Evolutionary conservation across 2,888 invertebrate species (phyloP), one percentile per base, ranked within the genome.

Genomic region (Cosmia trapezina): DNA sequence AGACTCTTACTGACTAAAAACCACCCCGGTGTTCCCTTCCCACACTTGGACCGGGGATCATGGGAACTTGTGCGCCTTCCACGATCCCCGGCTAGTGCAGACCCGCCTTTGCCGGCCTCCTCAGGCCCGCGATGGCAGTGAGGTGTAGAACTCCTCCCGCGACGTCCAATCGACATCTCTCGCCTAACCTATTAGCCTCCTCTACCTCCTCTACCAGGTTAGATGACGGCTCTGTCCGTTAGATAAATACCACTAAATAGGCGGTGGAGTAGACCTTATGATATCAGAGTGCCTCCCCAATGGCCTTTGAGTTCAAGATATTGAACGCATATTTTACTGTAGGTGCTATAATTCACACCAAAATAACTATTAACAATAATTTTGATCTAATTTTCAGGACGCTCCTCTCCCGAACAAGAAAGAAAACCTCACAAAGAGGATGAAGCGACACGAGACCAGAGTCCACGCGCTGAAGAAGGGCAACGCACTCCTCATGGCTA

Each of bases 391-490:
- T 78, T 90, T 92, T 1, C 88, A 98, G 96, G 97, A 98, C 81
- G 97, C 98, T 22, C 96, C 97, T 0, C 90, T 97, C 69, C 97
- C 97, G 1, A 97, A 97, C 73, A 97, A 97, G 91, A 97, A 97
- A 86, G 96, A 96, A 4, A 98, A 98, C 86, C 94, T 98, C 33
- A 95, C 97, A 37, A 96, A 96, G 68, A 96, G 97, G 70, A 93
- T 97, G 4, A 98, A 98, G 89, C 97, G 97, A 68, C 98, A 98
- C 91, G 98, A 98, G 91, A 97, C 97, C 63, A 97, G 98, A 78
- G 96, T 98, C 14, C 97, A 97, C 54, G 98, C 98, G 0, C 95
- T 98, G 88, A 98, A 98, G 93, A 99, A 99, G 90, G 98, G 98
- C 83, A 99, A 98, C 89, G 98, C 98, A 79, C 96, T 98, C 85